Conservation (phyloP, 1,140 invertebrate genomes). For the Drosophila bocqueti region DNA sequence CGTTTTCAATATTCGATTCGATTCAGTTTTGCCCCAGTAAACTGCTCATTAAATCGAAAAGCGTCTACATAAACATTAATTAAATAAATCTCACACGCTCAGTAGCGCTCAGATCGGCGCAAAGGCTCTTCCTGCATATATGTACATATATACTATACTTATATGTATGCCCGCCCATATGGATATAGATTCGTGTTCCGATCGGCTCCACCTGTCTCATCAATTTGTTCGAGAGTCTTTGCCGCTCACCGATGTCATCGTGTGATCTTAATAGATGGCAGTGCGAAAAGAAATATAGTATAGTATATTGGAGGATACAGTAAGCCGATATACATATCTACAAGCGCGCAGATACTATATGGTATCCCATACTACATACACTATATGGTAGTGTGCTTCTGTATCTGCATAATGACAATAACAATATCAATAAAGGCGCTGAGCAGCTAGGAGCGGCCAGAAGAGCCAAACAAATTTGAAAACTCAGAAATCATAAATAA, state of each 20-base stretch:
- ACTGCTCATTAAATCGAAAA: slow-evolving; percentile 58
- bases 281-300: slow-evolving; percentile 42
- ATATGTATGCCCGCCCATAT: background rate
- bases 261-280: slow-evolving; percentile 40
- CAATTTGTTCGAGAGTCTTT: slow-evolving; percentile 46
- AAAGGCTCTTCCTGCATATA: slow-evolving; percentile 9
- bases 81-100: slow-evolving; percentile 32
- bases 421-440: slow-evolving; percentile 52
- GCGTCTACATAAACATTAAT: slow-evolving; percentile 37
- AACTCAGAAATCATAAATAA: slow-evolving; percentile 74
- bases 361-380: too few species aligned
- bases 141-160: too few species aligned
- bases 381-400: background rate
- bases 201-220: slow-evolving; percentile 48
- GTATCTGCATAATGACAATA: slow-evolving; percentile 49
- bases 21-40: slow-evolving; percentile 51
- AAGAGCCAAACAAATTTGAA: slow-evolving; percentile 67
- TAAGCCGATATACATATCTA: slow-evolving; percentile 12
- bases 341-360: background rate
- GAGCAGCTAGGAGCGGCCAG: background rate
- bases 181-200: slow-evolving; percentile 29
- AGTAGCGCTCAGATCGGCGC: background rate
- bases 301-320: slow-evolving; percentile 13
- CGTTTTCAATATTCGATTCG: slow-evolving; percentile 43
- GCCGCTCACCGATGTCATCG: slow-evolving; percentile 33